These are phyloP conservation scores for Hafferia zeledoni DNA, from an alignment of 2,797 vertebrate species.

Conservation along the genomic window DNA sequence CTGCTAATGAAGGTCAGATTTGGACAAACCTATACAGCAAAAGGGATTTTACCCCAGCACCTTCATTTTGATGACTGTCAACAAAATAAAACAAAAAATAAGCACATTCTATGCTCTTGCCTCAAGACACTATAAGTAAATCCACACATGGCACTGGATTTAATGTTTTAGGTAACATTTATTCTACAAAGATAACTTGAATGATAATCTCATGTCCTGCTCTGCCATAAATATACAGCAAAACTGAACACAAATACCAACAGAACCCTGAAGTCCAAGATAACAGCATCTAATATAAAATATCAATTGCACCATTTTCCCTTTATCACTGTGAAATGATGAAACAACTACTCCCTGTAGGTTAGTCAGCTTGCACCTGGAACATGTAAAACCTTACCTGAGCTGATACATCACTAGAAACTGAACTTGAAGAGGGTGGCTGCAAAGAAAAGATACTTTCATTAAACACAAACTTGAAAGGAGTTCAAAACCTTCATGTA, in stretches of 20 bases:
- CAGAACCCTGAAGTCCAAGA: background rate
- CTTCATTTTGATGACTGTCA: background rate
- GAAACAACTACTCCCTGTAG: background rate
- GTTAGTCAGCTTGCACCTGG: background rate
- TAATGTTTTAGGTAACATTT: background rate
- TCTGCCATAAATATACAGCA: background rate
- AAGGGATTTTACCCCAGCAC: background rate
- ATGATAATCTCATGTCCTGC: background rate
- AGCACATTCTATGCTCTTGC: background rate
- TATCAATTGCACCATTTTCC: background rate
- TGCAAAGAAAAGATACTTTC: conserved; percentile 70
- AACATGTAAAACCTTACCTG: conserved; percentile 80
- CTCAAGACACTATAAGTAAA: background rate
- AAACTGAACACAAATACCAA: background rate
- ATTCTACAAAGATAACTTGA: background rate
- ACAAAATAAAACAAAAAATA: background rate
- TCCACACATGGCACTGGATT: background rate
- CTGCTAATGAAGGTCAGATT: background rate
- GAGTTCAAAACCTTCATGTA: background rate
- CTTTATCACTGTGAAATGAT: background rate
- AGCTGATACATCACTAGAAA: conserved; percentile 77
- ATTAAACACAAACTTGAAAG: conserved; percentile 3
- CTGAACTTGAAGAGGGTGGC: conserved; percentile 86
- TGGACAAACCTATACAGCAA: background rate
- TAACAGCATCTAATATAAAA: background rate